Percentiles rank a stretch among this genome's conserved stretches.
Evolutionary conservation across 2,888 invertebrate genomes (phyloP).

Genomic region (Gasteruption jaculator): DNA sequence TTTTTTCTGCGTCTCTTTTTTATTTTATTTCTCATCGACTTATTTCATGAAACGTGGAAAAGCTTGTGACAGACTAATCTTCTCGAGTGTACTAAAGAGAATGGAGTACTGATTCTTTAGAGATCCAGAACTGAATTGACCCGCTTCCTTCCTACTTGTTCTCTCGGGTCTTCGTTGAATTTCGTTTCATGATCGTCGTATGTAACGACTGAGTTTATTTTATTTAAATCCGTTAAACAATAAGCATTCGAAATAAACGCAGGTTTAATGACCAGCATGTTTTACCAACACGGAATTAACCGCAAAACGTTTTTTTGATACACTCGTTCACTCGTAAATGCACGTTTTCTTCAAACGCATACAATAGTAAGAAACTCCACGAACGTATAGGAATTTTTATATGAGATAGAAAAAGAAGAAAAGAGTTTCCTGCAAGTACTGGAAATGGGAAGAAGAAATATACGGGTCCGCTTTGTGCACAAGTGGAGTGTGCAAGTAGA

Average conservation of each 20-base stretch:
- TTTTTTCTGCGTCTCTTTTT: too few relatives aligned
- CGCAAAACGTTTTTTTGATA: conserved; percentile 32
- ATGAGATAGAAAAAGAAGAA: conserved; percentile 22
- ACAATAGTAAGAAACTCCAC: too few relatives aligned
- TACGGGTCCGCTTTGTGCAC: conserved; percentile 42
- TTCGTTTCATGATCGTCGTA: conserved; percentile 19
- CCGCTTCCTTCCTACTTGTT: conserved; percentile 15
- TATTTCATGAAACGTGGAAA: conserved; percentile 45
- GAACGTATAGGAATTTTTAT: too few relatives aligned
- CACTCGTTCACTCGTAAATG: too few relatives aligned
- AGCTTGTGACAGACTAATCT: conserved; percentile 48
- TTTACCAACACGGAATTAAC: conserved; percentile 37
- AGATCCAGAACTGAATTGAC: conserved; percentile 37
- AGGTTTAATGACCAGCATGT: conserved; percentile 45
- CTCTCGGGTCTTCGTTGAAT: not conserved
- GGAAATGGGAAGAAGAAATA: conserved; percentile 37
- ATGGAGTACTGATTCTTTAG: conserved; percentile 45
- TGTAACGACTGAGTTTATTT: conserved; percentile 13
- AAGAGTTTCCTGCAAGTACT: conserved; percentile 28
- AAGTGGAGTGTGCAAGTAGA: conserved; percentile 36
- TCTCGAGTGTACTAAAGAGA: conserved; percentile 44
- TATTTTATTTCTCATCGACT: too few relatives aligned
- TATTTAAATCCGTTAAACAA: too few relatives aligned
- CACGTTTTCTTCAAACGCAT: too few relatives aligned
- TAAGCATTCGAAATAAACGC: too few relatives aligned